Evolutionary conservation across 2,888 invertebrate genomes (phyloP), one percentile per base, ranked within the genome.

Genomic region (Pollenia labialis): DNA sequence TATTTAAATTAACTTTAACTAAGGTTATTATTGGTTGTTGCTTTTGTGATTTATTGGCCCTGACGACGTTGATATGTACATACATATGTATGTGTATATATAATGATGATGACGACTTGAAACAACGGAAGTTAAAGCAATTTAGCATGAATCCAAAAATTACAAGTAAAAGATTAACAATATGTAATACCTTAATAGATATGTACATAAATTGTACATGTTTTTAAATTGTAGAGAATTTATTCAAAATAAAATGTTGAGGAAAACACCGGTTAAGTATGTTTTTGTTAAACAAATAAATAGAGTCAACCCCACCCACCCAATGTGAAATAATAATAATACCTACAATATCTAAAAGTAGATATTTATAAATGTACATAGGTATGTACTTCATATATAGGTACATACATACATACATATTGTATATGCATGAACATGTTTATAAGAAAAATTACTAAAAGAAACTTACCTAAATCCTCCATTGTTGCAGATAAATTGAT

Each of bases 391-490:
- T 23, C 23, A 23, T 2, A 23, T 23, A 23, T 23, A n/a, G n/a
- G n/a, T n/a, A 23, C 23, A 23, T 23, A 23, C 0, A 18, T 18
- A 18, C 18, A 18, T 18, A 2, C 18, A 23, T 32, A 6, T n/a
- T n/a, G n/a, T 6, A 32, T 32, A 32, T 32, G 32, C 6, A 32
- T 32, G 32, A 6, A 32, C 32, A 32, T 32, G 32, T 11, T 66
- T n/a, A 23, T 10, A 4, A 50, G n/a, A 52, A 18, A 44, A 23
- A 18, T 11, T 32, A 32, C 32, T 9, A 81, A 72, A 66, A 11
- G 11, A 50, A 23, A 82, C 87, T 87, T 71, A 87, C 87, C 87
- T 58, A 87, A 85, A 75, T 87, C 87, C 52, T 87, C 87, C 87
- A 87, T 87, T 75, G 44, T 58, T 64, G 72, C 46, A n/a, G 64